Conservation (phyloP, 2,113 vertebrate genomes). For the Hystrix cristata region DNA sequence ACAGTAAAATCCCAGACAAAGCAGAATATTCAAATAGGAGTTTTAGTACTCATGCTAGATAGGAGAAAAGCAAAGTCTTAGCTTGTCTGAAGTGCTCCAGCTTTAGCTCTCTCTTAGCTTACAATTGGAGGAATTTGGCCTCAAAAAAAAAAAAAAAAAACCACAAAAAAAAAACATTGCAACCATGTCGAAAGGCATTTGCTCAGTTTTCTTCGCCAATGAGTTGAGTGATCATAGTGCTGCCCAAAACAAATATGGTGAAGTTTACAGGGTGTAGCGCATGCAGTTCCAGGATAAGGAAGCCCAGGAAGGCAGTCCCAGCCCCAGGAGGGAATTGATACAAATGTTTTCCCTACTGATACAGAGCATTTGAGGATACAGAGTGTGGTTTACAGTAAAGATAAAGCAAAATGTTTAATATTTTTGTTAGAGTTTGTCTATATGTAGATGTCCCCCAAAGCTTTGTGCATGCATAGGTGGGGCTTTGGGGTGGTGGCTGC, state of each 20-base stretch:
- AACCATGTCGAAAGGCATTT: not conserved
- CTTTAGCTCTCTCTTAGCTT: not conserved
- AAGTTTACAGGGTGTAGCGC: not conserved
- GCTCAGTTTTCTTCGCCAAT: not conserved
- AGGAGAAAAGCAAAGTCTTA: conserved; percentile 8
- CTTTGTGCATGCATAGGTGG: not conserved
- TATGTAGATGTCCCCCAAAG: not conserved
- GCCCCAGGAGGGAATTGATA: not conserved
- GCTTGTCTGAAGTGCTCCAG: not conserved
- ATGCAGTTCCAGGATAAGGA: not conserved
- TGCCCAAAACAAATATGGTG: not conserved
- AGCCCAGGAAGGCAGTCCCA: not conserved
- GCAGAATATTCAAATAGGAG: not conserved
- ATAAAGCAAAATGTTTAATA: not conserved
- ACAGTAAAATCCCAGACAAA: not conserved
- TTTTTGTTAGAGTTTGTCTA: not conserved
- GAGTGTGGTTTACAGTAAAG: not conserved
- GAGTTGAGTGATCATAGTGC: not conserved
- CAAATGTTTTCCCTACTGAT: not conserved
- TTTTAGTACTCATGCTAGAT: not conserved
- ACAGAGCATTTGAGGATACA: not conserved
- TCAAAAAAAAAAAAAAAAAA: not conserved
- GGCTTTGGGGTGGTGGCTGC: not conserved
- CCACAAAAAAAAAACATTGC: too few species aligned
- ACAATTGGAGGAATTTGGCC: not conserved